Conservation (phyloP, 2,888 invertebrate species). For the Neoscelio sp. region DNA sequence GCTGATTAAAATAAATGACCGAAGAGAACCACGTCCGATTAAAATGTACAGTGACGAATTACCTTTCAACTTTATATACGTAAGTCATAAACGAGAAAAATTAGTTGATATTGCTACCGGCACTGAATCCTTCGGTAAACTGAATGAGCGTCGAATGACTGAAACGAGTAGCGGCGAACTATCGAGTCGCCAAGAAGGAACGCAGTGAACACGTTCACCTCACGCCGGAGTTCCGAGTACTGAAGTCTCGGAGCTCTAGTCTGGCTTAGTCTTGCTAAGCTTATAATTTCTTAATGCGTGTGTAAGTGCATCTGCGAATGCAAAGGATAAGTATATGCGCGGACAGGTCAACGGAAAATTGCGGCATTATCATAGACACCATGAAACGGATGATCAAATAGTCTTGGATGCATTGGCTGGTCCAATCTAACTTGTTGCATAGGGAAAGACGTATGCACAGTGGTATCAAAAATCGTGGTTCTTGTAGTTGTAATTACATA, state of each 20-base stretch:
- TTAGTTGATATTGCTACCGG: constrained; percentile 59
- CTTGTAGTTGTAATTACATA: no score
- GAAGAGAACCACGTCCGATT: background rate
- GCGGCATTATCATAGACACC: constrained; percentile 6
- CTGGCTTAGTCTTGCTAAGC: constrained; percentile 64
- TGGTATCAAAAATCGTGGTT: no score
- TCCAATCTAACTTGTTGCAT: no score
- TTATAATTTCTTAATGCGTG: constrained; percentile 61
- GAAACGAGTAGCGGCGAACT: constrained; percentile 57
- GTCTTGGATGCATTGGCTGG: no score
- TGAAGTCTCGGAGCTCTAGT: constrained; percentile 61
- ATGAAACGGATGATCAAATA: background rate
- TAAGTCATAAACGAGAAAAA: constrained; percentile 59
- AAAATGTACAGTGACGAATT: constrained; percentile 3
- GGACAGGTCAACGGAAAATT: constrained; percentile 36
- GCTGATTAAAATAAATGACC: background rate
- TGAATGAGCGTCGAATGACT: constrained; percentile 61
- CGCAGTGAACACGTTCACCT: constrained; percentile 68
- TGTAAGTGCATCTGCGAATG: constrained; percentile 63
- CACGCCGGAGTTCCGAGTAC: constrained; percentile 66
- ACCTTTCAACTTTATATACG: constrained; percentile 49
- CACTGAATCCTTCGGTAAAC: constrained; percentile 64
- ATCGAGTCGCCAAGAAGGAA: constrained; percentile 58
- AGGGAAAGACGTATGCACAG: no score
- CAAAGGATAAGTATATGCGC: constrained; percentile 42